Base-by-base conservation (phyloP, 2,113 vertebrate species). In the Dipodomys spectabilis region DNA sequence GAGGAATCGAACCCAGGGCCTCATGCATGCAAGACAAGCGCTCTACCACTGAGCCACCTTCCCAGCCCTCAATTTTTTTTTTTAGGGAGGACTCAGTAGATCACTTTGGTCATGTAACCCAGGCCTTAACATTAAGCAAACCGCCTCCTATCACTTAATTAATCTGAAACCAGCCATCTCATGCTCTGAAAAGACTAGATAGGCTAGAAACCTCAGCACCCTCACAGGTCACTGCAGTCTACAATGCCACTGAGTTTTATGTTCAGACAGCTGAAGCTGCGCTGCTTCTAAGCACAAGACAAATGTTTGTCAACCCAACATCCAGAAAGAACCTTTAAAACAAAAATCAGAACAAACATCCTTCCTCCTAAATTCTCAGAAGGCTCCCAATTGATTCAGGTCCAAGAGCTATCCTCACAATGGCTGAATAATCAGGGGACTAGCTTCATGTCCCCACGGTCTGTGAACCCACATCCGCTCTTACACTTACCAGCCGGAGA, bases 401-500 rank as follows among this genome's bases (percentile, higher is more conserved):
- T 20, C 49, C 25, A 20, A n/a, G 23, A 9, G 62, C 16, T 9
- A 49, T 57, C 53, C 53, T 57, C 53, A 57, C 53, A 1, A 5
- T 23, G 60, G 53, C 13, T 68, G 39, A 39, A 39, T 39, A 39
- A 53, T 53, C 49, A 53, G 49, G 49, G 2, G 22, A 18, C 8
- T 4, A 60, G 44, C 23, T 45, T 75, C 10, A 13, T 2, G 1
- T 28, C 16, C 71, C 27, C 39, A 10, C 69, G 1, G 64, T 20
- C 74, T 0, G 4, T 25, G 13, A 32, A 8, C 49, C 69, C 8
- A 3, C 11, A 13, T 13, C 4, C 0, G 30, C 28, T 44, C 27
- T 2, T 39, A 67, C 0, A 94, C 98, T 45, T 97, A 99, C 99
- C 99, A 99, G 94, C 80, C 98, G 97, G 20, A 99, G 95, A 95